phyloP scores from a whole-genome alignment of 2,888 invertebrate species.

The Blomia tropicalis region DNA sequence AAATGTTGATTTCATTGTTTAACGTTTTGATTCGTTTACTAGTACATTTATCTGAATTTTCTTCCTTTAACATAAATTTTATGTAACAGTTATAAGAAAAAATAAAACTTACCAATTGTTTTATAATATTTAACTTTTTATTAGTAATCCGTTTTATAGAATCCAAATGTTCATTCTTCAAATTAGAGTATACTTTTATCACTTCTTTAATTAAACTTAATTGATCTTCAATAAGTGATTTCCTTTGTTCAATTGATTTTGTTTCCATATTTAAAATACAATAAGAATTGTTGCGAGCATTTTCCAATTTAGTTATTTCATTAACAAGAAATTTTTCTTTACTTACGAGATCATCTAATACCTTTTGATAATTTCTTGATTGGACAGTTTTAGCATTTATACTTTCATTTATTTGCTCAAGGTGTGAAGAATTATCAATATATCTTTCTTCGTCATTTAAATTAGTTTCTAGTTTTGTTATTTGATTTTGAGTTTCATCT shows the following conservation, averaged over 20 bases:
- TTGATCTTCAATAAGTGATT: too few species aligned
- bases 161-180: too few species aligned
- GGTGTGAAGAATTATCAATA: too few species aligned
- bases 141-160: background rate
- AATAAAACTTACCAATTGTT: background rate
- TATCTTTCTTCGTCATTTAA: too few species aligned
- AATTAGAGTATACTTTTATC: too few species aligned
- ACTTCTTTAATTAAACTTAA: too few species aligned
- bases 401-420: too few species aligned
- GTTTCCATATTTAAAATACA: background rate
- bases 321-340: background rate
- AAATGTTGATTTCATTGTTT: background rate
- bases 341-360: background rate
- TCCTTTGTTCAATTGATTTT: background rate
- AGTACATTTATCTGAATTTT: background rate
- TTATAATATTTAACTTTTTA: background rate
- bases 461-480: too few species aligned
- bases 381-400: too few species aligned
- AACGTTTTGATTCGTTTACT: background rate
- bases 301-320: background rate
- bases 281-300: background rate
- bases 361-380: too few species aligned
- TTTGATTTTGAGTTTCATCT: too few species aligned
- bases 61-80: background rate
- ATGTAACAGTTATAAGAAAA: background rate